phyloP scores from a whole-genome alignment of 2,797 vertebrate genomes.

The Atherinosoma microstoma region DNA sequence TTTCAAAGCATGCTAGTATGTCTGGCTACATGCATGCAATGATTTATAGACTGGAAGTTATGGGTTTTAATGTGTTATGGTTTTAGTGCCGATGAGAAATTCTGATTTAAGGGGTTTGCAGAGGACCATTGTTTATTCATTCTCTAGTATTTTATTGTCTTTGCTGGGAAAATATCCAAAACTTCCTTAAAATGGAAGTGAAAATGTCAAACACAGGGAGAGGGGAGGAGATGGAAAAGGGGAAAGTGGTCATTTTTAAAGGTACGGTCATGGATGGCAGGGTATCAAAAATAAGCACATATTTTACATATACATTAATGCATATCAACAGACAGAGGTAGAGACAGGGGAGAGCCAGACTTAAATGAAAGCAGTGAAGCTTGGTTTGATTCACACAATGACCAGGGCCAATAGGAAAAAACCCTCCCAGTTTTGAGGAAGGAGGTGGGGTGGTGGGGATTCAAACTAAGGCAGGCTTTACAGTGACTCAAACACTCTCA shows the following conservation, averaged over 20 bases:
- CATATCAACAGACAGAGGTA: conserved; percentile 31
- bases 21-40: conserved; percentile 39
- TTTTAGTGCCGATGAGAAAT: conserved; percentile 42
- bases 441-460: conserved; percentile 74
- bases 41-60: conserved; percentile 63
- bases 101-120: conserved; percentile 35
- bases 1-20: conserved; percentile 58
- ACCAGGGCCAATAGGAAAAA: conserved; percentile 79
- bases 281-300: conserved; percentile 30
- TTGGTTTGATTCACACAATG: conserved; percentile 72
- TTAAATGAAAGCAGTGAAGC: conserved; percentile 63
- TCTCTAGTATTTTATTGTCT: conserved; percentile 25
- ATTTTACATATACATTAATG: conserved; percentile 16
- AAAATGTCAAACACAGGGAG: conserved; percentile 32
- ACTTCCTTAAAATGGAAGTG: conserved; percentile 22
- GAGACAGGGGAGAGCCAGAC: conserved; percentile 18
- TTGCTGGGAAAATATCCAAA: conserved; percentile 28
- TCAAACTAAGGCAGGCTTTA: conserved; percentile 76
- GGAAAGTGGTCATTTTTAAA: conserved; percentile 36
- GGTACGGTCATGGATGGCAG: conserved; percentile 36
- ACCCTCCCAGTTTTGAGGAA: conserved; percentile 79
- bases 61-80: conserved; percentile 56
- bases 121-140: conserved; percentile 39
- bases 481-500: conserved; percentile 69
- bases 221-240: conserved; percentile 16